Evolutionary conservation across 2,113 vertebrate species (phyloP), one percentile per base, ranked within the genome.

Genomic region (Phylloscopus trochilus): DNA sequence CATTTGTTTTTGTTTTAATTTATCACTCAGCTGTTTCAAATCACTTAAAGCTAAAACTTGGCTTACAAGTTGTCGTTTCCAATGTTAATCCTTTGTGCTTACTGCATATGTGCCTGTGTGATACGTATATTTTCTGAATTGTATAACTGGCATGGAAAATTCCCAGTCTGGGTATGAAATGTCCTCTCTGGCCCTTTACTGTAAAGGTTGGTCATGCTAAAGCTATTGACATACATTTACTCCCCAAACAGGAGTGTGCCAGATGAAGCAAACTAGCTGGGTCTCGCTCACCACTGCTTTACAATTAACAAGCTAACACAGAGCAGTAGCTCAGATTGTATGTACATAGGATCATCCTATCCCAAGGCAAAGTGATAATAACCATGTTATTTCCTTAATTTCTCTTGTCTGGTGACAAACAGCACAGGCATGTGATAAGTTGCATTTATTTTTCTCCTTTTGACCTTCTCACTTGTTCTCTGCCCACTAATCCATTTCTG

Each of bases 21-120:
- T 95, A 97, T 95, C 92, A 75, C 92, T 95, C 92, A 95, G 89
- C 79, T 96, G 95, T 87, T 96, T 96, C 20, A 15, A 95, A 96
- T 96, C 90, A 97, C 49, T 46, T 90, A 92, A 89, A 88, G 81
- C 90, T 96, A 89, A 94, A 94, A 87, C 60, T 85, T 96, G 90
- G 83, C 82, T 96, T 95, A 76, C 86, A 90, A 84, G 69, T 78
- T 97, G 93, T 93, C 84, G 7, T 82, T 95, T 92, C 72, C 72
- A 93, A 89, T 95, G 87, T 66, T 95, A 83, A 96, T 89, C 86
- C 46, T 86, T 79, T 89, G n/a, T 87, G 80, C 86, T 90, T 87
- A 79, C 69, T 73, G 76, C 83, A 60, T 78, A 60, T 96, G 73
- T 69, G 83, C 55, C 59, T 90, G 41, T 91, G 92, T 85, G 92